A percentile compares a stretch with the other conserved stretches of the same genome.
Evolutionary conservation across 2,888 invertebrate genomes (phyloP).

Genomic region (Calephelis perditalis): DNA sequence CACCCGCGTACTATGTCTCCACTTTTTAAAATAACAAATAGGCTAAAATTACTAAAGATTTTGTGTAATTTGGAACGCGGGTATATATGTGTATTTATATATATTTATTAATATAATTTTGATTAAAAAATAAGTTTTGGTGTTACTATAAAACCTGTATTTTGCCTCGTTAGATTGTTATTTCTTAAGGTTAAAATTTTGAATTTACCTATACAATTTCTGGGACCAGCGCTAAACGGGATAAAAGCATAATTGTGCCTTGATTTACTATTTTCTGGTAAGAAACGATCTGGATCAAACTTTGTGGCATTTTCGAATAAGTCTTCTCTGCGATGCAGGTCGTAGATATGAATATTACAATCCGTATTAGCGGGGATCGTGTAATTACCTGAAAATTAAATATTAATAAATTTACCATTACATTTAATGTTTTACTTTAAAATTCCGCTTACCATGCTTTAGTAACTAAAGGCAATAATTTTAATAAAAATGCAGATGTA

Average conservation of each 20-base stretch:
- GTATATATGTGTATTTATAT: neutral
- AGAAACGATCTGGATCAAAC: slow-evolving; percentile 85
- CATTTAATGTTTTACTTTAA: too few species aligned
- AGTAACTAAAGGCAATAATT: neutral
- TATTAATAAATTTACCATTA: neutral
- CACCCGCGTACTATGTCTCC: too few species aligned
- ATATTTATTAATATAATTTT: neutral
- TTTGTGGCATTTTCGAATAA: slow-evolving; percentile 80
- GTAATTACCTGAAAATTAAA: slow-evolving; percentile 54
- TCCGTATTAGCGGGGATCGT: slow-evolving; percentile 66
- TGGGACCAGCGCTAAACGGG: slow-evolving; percentile 80
- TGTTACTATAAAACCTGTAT: neutral
- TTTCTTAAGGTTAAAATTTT: neutral
- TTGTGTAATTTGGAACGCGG: neutral
- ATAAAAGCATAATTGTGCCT: slow-evolving; percentile 82
- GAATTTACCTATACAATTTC: too few species aligned
- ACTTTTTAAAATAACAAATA: neutral
- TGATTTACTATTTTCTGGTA: slow-evolving; percentile 71
- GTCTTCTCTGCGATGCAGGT: slow-evolving; percentile 80
- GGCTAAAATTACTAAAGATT: too few species aligned
- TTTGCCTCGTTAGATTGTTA: neutral
- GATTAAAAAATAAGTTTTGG: neutral
- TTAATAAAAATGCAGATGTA: neutral
- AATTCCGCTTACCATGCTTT: too few species aligned
- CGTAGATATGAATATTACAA: slow-evolving; percentile 79